A percentile compares a stretch with the other conserved stretches of the same genome.
Conservation (phyloP, 2,797 vertebrate species). For the Microctenopoma steveboyesi region DNA sequence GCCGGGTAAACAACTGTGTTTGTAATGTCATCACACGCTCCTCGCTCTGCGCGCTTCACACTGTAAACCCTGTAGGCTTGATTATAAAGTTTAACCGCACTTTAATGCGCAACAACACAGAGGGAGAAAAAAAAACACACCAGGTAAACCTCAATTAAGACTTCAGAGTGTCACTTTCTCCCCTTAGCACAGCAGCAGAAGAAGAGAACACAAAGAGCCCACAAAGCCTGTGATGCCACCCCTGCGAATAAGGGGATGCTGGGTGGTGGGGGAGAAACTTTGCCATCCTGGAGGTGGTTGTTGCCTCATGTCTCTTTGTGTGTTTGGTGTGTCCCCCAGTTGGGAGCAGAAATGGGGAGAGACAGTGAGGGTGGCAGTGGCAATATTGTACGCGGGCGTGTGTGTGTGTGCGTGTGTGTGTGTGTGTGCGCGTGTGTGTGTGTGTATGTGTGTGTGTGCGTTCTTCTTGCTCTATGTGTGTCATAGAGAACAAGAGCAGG, state of each 20-base stretch:
- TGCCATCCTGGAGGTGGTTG: conserved; percentile 82
- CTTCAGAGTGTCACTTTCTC: conserved; percentile 79
- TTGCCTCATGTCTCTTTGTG: conserved; percentile 85
- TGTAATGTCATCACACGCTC: conserved; percentile 76
- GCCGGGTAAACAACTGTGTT: conserved; percentile 75
- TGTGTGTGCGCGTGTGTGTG: conserved; percentile 3
- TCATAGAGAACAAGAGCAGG: conserved; percentile 64
- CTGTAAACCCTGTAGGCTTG: conserved; percentile 80
- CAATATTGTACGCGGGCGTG: conserved; percentile 26
- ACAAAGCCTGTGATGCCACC: conserved; percentile 75
- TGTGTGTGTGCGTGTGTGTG: background rate
- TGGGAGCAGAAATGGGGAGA: conserved; percentile 50
- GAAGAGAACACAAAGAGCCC: conserved; percentile 75
- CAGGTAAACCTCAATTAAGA: conserved; percentile 84
- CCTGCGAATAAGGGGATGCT: conserved; percentile 71
- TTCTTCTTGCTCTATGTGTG: conserved; percentile 46
- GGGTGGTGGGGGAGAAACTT: conserved; percentile 73
- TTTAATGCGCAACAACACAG: conserved; percentile 73
- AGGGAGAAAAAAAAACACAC: conserved; percentile 46
- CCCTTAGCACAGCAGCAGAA: conserved; percentile 64
- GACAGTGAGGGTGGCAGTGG: conserved; percentile 49
- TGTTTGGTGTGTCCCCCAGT: conserved; percentile 73
- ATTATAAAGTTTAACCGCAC: conserved; percentile 82
- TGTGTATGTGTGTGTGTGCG: conserved; percentile 6
- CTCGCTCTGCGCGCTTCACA: conserved; percentile 47